Evolutionary conservation across 1,140 invertebrate species (phyloP).

Genomic region (Olivierus martensii): DNA sequence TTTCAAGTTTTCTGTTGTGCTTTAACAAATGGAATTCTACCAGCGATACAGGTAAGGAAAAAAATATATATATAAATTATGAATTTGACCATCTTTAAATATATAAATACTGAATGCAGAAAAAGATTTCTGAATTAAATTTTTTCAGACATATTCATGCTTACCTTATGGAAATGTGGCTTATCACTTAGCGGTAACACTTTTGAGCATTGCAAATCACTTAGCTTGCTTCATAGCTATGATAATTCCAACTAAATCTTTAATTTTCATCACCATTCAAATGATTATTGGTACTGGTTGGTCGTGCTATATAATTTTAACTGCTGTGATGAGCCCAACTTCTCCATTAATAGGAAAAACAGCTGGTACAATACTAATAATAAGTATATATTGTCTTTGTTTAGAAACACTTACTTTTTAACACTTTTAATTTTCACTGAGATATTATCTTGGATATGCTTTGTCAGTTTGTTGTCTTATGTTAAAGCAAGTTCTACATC

Average conservation of each 20-base stretch:
- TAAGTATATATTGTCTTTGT: conserved; percentile 1
- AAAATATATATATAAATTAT: no score
- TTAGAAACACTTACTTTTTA: no score
- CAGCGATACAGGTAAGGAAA: conserved; percentile 44
- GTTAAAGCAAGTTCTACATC: conserved; percentile 65
- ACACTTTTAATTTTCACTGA: neutral
- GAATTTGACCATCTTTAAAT: no score
- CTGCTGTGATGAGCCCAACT: conserved; percentile 55
- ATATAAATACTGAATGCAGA: no score
- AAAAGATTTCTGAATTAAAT: no score
- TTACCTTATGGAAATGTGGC: conserved; percentile 67
- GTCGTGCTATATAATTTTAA: conserved; percentile 48
- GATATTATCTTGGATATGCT: conserved; percentile 49
- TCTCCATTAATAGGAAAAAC: conserved; percentile 48
- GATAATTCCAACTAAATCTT: conserved; percentile 39
- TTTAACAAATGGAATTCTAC: conserved; percentile 60
- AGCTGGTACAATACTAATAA: conserved; percentile 49
- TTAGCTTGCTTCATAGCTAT: conserved; percentile 65
- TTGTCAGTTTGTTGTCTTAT: conserved; percentile 55
- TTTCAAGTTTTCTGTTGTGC: conserved; percentile 34
- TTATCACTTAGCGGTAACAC: conserved; percentile 66
- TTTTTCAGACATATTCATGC: conserved; percentile 59
- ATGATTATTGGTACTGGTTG: conserved; percentile 22
- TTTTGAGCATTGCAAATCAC: conserved; percentile 69
- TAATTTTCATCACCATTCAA: conserved; percentile 32